Evolutionary conservation across 2,888 invertebrate species (phyloP).

Genomic region (Ochropacha duplaris): DNA sequence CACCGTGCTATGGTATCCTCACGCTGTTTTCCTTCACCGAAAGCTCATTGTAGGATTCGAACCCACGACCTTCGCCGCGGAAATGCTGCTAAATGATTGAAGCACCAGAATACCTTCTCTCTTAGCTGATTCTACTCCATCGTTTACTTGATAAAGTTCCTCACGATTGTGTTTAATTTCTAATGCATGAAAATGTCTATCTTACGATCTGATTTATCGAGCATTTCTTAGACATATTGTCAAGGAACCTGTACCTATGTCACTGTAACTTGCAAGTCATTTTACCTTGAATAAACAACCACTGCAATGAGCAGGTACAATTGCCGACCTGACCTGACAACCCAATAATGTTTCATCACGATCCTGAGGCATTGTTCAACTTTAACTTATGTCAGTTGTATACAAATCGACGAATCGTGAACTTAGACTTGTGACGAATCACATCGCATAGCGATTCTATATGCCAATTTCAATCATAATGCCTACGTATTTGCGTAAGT

Average conservation of each 20-base stretch:
- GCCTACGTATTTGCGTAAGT: background rate
- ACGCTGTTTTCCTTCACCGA: too few species aligned
- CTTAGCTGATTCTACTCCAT: too few species aligned
- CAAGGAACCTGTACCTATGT: background rate
- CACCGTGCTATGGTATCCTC: too few species aligned
- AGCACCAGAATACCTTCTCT: too few species aligned
- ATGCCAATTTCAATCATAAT: background rate
- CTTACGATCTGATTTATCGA: background rate
- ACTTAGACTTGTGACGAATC: conserved; percentile 5
- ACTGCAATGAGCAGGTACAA: background rate
- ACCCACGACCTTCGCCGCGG: too few species aligned
- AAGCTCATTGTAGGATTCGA: too few species aligned
- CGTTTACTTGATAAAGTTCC: too few species aligned
- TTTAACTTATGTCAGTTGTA: background rate
- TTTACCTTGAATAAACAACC: conserved; percentile 1
- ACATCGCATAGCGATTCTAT: background rate
- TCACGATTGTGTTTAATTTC: too few species aligned
- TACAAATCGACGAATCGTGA: conserved; percentile 7
- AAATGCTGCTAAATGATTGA: too few species aligned
- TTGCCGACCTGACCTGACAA: background rate
- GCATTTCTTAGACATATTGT: background rate
- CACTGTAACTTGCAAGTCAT: background rate
- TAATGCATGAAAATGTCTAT: too few species aligned
- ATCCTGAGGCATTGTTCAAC: background rate
- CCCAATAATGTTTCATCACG: conserved; percentile 3